phyloP scores from a whole-genome alignment of 2,888 invertebrate species.

The Amorpha juglandis region DNA sequence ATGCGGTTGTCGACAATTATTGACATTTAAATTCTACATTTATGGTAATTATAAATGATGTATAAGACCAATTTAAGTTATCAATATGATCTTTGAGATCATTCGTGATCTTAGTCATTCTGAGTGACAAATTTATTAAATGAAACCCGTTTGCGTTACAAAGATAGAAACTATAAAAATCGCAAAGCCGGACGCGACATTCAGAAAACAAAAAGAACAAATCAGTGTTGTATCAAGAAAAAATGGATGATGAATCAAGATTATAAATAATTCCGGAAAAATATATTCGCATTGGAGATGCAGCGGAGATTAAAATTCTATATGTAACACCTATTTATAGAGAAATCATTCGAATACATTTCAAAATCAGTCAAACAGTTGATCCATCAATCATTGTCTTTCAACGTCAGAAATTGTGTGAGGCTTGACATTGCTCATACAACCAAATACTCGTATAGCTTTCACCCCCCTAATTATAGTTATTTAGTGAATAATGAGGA shows the following conservation, averaged over 20 bases:
- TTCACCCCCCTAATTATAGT: slow-evolving; percentile 73
- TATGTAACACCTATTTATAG: neutral
- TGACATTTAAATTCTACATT: no score
- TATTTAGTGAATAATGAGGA: slow-evolving; percentile 57
- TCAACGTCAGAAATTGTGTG: slow-evolving; percentile 51
- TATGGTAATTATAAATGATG: no score
- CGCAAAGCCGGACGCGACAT: neutral
- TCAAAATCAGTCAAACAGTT: slow-evolving; percentile 13
- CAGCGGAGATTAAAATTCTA: neutral
- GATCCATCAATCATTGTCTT: slow-evolving; percentile 18
- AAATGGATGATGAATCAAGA: slow-evolving; percentile 2
- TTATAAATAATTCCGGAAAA: neutral
- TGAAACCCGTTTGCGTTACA: neutral
- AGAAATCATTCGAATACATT: neutral
- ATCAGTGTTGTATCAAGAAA: slow-evolving; percentile 1
- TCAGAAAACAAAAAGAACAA: neutral
- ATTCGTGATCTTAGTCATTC: neutral
- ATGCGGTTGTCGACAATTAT: no score
- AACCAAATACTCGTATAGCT: slow-evolving; percentile 58
- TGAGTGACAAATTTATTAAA: no score
- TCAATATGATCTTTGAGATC: no score
- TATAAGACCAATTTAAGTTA: no score
- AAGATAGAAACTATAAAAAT: neutral
- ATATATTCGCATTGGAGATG: neutral
- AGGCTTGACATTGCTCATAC: slow-evolving; percentile 56